Evolutionary conservation across 2,888 invertebrate genomes (phyloP).

Genomic region (Xylota segnis): DNA sequence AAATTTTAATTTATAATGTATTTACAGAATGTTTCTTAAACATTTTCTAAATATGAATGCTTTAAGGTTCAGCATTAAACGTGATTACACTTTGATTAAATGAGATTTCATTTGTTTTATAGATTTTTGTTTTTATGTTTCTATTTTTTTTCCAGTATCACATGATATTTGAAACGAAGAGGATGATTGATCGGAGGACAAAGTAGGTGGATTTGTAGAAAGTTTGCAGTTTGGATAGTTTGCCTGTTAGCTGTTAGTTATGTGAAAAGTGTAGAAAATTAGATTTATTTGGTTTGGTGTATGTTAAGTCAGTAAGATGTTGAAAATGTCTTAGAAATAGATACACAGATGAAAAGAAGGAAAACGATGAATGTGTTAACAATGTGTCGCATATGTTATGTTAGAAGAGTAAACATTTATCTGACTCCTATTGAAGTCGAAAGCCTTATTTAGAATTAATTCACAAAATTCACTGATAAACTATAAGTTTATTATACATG

Average conservation of each 20-base stretch:
- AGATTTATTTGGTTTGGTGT: no score
- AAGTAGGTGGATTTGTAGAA: neutral
- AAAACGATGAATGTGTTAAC: no score
- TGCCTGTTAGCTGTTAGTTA: neutral
- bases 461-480: no score
- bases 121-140: neutral
- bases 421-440: no score
- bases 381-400: no score
- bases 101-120: neutral
- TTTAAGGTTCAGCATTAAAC: constrained; percentile 5
- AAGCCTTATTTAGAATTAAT: no score
- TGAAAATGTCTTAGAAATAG: no score
- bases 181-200: constrained; percentile 18
- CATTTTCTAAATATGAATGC: constrained; percentile 1
- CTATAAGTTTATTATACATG: no score
- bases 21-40: constrained; percentile 26
- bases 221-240: neutral
- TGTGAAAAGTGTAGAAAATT: no score
- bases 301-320: no score
- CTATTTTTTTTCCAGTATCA: constrained; percentile 43
- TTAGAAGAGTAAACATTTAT: no score
- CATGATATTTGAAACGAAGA: constrained; percentile 38
- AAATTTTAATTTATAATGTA: constrained; percentile 18
- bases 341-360: no score
- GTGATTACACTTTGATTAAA: neutral